A percentile compares a stretch with the other conserved stretches of the same genome.
phyloP scores from a whole-genome alignment of 2,113 vertebrate genomes.

The Varanus komodoensis region DNA sequence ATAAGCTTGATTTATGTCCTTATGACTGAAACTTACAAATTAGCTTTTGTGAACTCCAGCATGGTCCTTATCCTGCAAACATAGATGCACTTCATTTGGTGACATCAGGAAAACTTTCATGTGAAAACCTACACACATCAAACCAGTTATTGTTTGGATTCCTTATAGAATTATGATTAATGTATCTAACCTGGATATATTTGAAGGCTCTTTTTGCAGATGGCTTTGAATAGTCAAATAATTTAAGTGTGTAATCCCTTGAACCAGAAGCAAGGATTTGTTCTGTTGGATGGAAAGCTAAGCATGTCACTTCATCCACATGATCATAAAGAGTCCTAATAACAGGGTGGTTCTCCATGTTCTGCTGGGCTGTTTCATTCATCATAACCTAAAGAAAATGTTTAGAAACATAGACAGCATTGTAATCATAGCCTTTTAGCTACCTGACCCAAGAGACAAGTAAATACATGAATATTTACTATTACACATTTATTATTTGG shows the following conservation, averaged over 20 bases:
- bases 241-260: constrained; percentile 95
- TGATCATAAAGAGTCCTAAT: constrained; percentile 98
- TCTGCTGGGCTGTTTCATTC: constrained; percentile 98
- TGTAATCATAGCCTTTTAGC: constrained; percentile 1
- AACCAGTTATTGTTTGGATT: background rate
- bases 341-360: constrained; percentile 99
- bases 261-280: constrained; percentile 98
- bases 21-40: background rate
- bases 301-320: constrained; percentile 96
- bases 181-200: constrained; percentile 90
- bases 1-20: background rate
- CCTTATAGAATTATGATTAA: background rate
- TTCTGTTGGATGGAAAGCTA: constrained; percentile 95
- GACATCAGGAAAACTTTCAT: background rate
- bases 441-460: background rate
- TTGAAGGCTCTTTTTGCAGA: constrained; percentile 99
- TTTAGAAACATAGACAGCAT: background rate
- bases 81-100: background rate
- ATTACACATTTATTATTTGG: background rate
- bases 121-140: background rate
- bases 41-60: background rate
- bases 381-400: constrained; percentile 92
- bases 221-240: constrained; percentile 98
- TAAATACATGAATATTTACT: background rate
- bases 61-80: background rate